Conservation (phyloP, 2,888 invertebrate species). For the Tethea ocularis region DNA sequence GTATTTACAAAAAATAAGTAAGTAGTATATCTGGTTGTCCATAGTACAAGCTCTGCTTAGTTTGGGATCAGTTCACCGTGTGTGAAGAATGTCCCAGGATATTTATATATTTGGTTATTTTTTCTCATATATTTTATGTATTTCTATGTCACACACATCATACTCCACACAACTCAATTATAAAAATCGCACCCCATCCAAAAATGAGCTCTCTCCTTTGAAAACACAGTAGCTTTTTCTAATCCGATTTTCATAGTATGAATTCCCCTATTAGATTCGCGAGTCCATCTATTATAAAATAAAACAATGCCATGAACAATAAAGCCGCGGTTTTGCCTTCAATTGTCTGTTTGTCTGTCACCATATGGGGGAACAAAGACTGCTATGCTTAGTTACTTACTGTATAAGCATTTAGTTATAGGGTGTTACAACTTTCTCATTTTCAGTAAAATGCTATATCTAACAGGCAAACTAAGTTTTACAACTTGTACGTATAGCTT, state of each 20-base stretch:
- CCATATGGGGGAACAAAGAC: constrained; percentile 30
- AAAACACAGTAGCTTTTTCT: not conserved
- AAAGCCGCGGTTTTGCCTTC: constrained; percentile 24
- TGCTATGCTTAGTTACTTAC: not conserved
- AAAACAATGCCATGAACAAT: constrained; percentile 29
- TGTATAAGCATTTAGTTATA: not conserved
- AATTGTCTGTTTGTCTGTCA: constrained; percentile 34
- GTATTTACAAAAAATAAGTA: no score
- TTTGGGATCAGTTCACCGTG: no score
- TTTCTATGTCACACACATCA: no score
- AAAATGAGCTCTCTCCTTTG: not conserved
- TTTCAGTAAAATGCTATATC: not conserved
- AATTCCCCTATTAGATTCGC: constrained; percentile 8
- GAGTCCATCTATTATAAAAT: constrained; percentile 22
- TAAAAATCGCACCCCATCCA: not conserved
- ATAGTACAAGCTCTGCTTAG: no score
- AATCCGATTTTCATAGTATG: not conserved
- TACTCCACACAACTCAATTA: not conserved
- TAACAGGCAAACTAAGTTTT: no score
- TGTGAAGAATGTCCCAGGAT: no score
- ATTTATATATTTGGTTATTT: no score
- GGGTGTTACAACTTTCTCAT: not conserved
- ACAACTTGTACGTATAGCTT: no score
- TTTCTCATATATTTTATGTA: no score
- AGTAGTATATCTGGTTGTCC: no score